These are phyloP conservation scores for Mus minutoides DNA, from an alignment of 2,797 vertebrate species.

Conservation along the genomic window DNA sequence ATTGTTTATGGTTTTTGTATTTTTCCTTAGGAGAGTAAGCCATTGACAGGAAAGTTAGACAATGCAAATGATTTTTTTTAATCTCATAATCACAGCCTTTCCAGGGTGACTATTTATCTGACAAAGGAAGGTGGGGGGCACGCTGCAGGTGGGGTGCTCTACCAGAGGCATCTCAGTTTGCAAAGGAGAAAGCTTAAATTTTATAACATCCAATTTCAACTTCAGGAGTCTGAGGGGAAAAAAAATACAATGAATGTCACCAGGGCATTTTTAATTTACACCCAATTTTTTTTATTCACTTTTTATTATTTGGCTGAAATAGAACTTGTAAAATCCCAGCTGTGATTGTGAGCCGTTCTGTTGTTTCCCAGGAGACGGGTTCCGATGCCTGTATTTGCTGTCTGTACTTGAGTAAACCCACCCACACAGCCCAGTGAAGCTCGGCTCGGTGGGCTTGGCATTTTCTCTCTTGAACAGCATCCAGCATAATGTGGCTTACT, in stretches of 20 bases:
- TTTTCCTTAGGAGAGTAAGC: slow-evolving; percentile 18
- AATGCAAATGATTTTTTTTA: background rate
- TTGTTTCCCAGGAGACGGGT: slow-evolving; percentile 62
- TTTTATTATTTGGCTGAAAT: slow-evolving; percentile 45
- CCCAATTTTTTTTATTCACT: background rate
- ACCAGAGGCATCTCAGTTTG: background rate
- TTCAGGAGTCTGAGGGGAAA: background rate
- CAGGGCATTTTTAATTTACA: slow-evolving; percentile 19
- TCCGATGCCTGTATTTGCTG: slow-evolving; percentile 79
- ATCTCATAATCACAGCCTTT: background rate
- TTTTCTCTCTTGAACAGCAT: slow-evolving; percentile 80
- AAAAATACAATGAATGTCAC: slow-evolving; percentile 1
- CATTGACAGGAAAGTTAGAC: slow-evolving; percentile 17
- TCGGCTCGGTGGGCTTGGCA: slow-evolving; percentile 74
- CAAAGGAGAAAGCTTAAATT: slow-evolving; percentile 7
- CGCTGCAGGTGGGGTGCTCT: background rate
- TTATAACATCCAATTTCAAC: slow-evolving; percentile 38
- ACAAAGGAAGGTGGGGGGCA: background rate
- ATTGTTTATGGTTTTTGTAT: slow-evolving; percentile 7
- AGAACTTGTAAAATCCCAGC: slow-evolving; percentile 63
- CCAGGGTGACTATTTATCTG: background rate
- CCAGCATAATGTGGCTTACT: slow-evolving; percentile 72
- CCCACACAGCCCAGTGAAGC: slow-evolving; percentile 78
- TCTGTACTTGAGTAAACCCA: slow-evolving; percentile 83
- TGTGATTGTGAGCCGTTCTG: background rate